Percentiles rank a stretch among this genome's conserved stretches.
These are phyloP conservation scores for Metellina segmentata DNA, from an alignment of 2,888 invertebrate genomes.

Conservation along the genomic window DNA sequence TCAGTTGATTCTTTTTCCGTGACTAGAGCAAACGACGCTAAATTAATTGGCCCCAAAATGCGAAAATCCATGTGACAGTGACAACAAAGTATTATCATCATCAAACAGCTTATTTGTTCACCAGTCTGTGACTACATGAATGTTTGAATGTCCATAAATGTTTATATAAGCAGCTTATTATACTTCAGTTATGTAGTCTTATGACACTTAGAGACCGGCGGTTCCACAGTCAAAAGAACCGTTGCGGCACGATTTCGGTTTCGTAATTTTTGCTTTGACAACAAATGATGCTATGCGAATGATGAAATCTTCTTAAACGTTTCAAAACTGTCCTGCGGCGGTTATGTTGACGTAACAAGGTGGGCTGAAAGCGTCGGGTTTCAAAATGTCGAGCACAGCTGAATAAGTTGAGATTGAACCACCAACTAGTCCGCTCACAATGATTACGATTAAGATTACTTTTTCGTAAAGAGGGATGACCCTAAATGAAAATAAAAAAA, in stretches of 20 bases:
- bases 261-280: background rate
- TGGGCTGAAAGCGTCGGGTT: slow-evolving; percentile 58
- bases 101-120: too few species aligned
- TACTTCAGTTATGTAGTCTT: too few species aligned
- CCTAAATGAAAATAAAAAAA: slow-evolving; percentile 8
- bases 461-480: slow-evolving; percentile 26
- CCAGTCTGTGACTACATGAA: too few species aligned
- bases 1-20: too few species aligned
- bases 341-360: slow-evolving; percentile 73
- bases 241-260: background rate
- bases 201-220: too few species aligned
- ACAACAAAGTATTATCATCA: too few species aligned
- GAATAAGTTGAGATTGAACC: slow-evolving; percentile 67
- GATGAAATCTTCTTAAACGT: background rate
- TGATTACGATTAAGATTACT: slow-evolving; percentile 40
- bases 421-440: slow-evolving; percentile 58
- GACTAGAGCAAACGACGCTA: too few species aligned
- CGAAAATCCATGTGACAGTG: too few species aligned
- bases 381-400: slow-evolving; percentile 54
- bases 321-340: slow-evolving; percentile 16
- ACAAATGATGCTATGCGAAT: too few species aligned
- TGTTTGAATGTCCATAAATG: too few species aligned
- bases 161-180: too few species aligned
- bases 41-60: too few species aligned
- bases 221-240: background rate